phyloP scores from a whole-genome alignment of 2,888 invertebrate species.

The Sthenelais limicola region DNA sequence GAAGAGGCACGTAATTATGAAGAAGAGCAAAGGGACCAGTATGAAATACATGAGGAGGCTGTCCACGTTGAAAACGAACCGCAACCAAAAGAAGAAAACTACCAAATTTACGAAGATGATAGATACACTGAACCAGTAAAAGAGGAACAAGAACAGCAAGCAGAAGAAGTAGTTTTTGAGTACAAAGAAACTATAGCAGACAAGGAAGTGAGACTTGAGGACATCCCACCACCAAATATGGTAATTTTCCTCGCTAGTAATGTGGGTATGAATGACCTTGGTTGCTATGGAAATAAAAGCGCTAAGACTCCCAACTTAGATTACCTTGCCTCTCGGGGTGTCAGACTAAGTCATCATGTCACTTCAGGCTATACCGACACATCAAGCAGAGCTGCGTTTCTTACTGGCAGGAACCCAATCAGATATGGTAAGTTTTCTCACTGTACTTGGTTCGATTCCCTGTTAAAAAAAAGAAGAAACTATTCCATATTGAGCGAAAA shows the following conservation, averaged over 20 bases:
- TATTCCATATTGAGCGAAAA: too few relatives aligned
- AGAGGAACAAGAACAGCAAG: background rate
- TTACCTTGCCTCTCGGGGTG: background rate
- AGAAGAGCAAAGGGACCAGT: background rate
- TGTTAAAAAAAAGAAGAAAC: too few relatives aligned
- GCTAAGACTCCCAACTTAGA: background rate
- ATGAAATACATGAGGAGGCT: background rate
- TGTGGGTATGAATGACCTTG: background rate
- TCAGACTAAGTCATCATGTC: background rate
- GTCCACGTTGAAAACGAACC: background rate
- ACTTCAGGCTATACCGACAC: conserved; percentile 9
- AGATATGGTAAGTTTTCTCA: conserved; percentile 13
- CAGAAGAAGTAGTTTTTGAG: background rate
- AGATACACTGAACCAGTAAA: background rate
- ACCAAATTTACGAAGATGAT: background rate
- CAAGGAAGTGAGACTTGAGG: background rate
- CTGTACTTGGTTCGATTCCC: too few relatives aligned
- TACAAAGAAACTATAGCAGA: background rate
- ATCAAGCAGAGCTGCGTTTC: background rate
- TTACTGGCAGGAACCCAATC: conserved; percentile 2
- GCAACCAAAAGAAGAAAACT: background rate
- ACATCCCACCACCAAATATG: background rate
- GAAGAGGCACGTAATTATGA: background rate
- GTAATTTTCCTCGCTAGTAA: conserved; percentile 6
- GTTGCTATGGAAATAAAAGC: background rate